A percentile compares a stretch with the other conserved stretches of the same genome.
These are phyloP conservation scores for Ptychodera flava DNA, from an alignment of 35 echinoderm and acorn worm species.

Conservation along the genomic window DNA sequence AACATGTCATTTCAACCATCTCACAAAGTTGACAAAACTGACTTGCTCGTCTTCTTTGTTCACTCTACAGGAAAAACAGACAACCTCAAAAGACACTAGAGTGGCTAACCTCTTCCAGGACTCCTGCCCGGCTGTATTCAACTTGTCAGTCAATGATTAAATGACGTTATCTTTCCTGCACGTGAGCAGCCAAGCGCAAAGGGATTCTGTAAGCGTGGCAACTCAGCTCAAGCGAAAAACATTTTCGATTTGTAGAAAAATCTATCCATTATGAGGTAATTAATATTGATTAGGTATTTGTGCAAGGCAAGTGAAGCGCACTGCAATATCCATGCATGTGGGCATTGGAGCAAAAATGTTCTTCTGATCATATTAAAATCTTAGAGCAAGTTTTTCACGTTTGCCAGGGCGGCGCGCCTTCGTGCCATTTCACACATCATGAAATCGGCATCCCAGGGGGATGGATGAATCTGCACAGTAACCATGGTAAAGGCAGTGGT, in stretches of 20 bases:
- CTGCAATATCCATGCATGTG: not conserved
- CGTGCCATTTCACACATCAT: not conserved
- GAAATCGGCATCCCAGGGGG: not conserved
- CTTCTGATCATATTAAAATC: not conserved
- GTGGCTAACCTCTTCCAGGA: no score
- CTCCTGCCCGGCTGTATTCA: not conserved
- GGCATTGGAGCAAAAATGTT: not conserved
- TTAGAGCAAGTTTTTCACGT: not conserved
- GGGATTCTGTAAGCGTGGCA: not conserved
- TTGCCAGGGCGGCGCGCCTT: not conserved
- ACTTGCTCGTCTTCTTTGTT: no score
- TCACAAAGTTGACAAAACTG: no score
- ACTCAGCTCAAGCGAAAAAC: not conserved
- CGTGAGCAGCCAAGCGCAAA: not conserved
- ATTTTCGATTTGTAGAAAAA: slow-evolving; percentile 2
- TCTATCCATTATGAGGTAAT: not conserved
- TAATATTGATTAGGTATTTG: not conserved
- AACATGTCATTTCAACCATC: no score
- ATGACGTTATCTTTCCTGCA: not conserved
- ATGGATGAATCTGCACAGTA: not conserved
- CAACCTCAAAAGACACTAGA: no score
- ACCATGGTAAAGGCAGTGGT: not conserved
- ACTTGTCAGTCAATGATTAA: not conserved
- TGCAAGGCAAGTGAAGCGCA: not conserved
- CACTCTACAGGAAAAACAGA: no score